Evolutionary conservation across 2,888 invertebrate genomes (phyloP).

Genomic region (Sturmia bella): DNA sequence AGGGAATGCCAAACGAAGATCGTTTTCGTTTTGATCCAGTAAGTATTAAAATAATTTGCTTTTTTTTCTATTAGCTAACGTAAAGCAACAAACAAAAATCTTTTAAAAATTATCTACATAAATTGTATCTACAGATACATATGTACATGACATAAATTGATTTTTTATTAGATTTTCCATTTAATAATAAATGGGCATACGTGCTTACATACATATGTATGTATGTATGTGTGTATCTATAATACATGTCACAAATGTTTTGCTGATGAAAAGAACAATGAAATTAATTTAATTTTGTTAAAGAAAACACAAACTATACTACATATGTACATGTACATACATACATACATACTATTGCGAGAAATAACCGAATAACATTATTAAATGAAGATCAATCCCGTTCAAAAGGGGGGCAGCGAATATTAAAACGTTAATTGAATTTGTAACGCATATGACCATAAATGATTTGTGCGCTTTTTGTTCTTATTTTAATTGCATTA

Average conservation of each 20-base stretch:
- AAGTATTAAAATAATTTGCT: constrained; percentile 75
- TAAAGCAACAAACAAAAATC: too few species aligned
- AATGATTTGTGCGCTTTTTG: constrained; percentile 21
- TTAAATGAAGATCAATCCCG: constrained; percentile 13
- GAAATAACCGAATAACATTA: constrained; percentile 52
- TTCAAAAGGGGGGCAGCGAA: constrained; percentile 47
- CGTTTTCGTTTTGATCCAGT: constrained; percentile 85
- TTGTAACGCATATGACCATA: constrained; percentile 61
- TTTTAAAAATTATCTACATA: too few species aligned
- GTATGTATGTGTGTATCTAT: background rate
- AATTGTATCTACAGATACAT: too few species aligned
- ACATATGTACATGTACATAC: background rate
- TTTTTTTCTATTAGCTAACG: background rate
- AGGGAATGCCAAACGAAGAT: constrained; percentile 85
- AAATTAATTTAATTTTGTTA: constrained; percentile 38
- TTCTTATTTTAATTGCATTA: constrained; percentile 42
- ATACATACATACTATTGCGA: background rate
- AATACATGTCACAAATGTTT: constrained; percentile 15
- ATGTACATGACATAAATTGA: background rate
- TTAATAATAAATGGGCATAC: too few species aligned
- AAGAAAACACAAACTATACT: constrained; percentile 16
- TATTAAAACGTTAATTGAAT: constrained; percentile 62
- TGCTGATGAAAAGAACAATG: constrained; percentile 37
- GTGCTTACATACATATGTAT: background rate
- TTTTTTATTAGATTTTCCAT: constrained; percentile 9